phyloP scores from a whole-genome alignment of 2,113 vertebrate genomes.

The Electrona antarctica region DNA sequence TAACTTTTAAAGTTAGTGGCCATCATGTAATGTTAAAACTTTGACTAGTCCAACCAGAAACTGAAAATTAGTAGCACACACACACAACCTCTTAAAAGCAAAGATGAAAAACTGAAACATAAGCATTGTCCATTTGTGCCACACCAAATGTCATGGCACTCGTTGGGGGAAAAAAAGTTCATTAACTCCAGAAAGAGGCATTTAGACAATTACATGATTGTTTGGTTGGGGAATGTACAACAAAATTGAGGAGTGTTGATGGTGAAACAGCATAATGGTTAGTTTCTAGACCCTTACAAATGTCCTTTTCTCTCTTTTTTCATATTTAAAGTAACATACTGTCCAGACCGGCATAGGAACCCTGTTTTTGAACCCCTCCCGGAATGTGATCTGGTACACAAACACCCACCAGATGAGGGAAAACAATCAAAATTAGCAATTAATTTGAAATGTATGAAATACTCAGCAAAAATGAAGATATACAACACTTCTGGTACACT shows the following conservation, averaged over 20 bases:
- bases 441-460: neutral
- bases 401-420: neutral
- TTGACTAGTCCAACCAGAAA: neutral
- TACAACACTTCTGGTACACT: slow-evolving; percentile 47
- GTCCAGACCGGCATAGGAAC: neutral
- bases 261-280: neutral
- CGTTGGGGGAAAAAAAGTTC: too few species aligned
- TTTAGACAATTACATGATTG: too few species aligned
- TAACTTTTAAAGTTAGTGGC: neutral
- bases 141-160: too few species aligned
- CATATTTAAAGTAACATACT: neutral
- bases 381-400: slow-evolving; percentile 37
- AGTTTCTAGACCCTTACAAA: neutral
- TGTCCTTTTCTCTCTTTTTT: too few species aligned
- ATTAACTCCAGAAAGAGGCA: too few species aligned
- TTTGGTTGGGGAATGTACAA: neutral
- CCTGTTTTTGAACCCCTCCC: slow-evolving; percentile 5
- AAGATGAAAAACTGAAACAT: neutral
- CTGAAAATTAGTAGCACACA: neutral
- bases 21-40: neutral
- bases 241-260: neutral
- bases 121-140: neutral
- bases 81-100: neutral
- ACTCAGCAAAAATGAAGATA: slow-evolving; percentile 4
- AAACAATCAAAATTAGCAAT: neutral